Conservation (phyloP, 2,888 invertebrate genomes). For the Pomacea canaliculata region DNA sequence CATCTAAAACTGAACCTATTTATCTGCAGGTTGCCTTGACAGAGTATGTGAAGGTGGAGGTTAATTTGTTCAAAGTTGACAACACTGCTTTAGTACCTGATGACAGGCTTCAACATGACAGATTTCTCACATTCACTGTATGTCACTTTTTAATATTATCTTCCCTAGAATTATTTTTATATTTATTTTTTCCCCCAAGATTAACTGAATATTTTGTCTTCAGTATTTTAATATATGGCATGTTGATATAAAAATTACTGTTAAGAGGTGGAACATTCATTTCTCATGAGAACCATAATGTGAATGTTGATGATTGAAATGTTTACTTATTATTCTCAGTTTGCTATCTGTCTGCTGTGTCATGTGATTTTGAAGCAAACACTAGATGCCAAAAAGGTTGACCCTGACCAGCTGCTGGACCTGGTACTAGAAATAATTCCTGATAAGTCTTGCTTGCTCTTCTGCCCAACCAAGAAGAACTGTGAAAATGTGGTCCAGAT, state of each 20-base stretch:
- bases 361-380: too few relatives aligned
- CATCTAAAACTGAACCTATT: neutral
- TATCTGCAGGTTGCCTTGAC: constrained; percentile 78
- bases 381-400: constrained; percentile 63
- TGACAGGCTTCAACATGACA: constrained; percentile 52
- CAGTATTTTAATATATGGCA: neutral
- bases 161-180: neutral
- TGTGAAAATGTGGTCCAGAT: constrained; percentile 90
- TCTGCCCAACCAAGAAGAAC: constrained; percentile 92
- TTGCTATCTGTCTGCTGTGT: too few relatives aligned
- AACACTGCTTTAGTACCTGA: constrained; percentile 48
- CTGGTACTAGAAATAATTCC: constrained; percentile 86
- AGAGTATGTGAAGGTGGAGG: constrained; percentile 79
- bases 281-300: too few relatives aligned
- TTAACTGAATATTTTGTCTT: too few relatives aligned
- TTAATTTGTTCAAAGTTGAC: constrained; percentile 74
- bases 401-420: constrained; percentile 86
- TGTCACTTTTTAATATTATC: constrained; percentile 5
- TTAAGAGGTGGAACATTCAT: too few relatives aligned
- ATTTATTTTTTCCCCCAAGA: too few relatives aligned
- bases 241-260: neutral
- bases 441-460: constrained; percentile 84
- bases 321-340: too few relatives aligned
- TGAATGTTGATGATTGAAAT: too few relatives aligned
- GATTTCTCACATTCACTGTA: constrained; percentile 60